Base-by-base conservation (phyloP, 2,113 vertebrate species). In the Symphodus melops region DNA sequence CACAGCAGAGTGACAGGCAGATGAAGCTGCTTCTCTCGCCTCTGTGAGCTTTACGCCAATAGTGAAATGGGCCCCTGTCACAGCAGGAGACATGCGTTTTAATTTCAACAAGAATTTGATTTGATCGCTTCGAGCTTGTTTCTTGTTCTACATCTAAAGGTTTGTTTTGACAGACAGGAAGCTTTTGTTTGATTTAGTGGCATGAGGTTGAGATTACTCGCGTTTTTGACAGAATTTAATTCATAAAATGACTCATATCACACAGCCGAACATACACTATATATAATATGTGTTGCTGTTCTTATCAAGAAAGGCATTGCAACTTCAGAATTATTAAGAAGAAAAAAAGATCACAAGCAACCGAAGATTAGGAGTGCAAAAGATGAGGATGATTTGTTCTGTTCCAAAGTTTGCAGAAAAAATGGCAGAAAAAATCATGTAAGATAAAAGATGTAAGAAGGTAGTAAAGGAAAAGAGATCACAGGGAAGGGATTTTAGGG, bases 1-100 rank as follows among this genome's bases (percentile, higher is more conserved):
- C 60, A 41, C 41, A 65, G 69, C 82, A 82, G 85, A 89, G n/a
- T 59, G 83, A 86, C 79, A 86, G 80, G 10, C 51, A 60, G 54
- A 85, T 78, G 51, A 85, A 77, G 79, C 75, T 42, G 11, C 67
- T 82, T 74, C 78, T 79, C 46, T 53, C 8, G 6, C 42, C 37
- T 56, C 56, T 61, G n/a, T 73, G 14, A 48, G 41, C 58, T 48
- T 63, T 82, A 11, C 44, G 62, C 39, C 59, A 75, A 68, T 55
- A 67, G 42, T 64, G 75, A 85, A 86, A 81, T 75, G 71, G 70
- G 66, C 55, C 61, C 41, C n/a, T 13, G 44, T 77, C 66, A 65
- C 48, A 74, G 70, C 67, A 67, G 73, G 64, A 58, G 53, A 75
- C 44, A 74, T 44, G 62, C 25, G 41, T 84, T 84, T 65, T 61